Base-by-base conservation (phyloP, 1,140 invertebrate genomes). In the Meloidogyne exigua region DNA sequence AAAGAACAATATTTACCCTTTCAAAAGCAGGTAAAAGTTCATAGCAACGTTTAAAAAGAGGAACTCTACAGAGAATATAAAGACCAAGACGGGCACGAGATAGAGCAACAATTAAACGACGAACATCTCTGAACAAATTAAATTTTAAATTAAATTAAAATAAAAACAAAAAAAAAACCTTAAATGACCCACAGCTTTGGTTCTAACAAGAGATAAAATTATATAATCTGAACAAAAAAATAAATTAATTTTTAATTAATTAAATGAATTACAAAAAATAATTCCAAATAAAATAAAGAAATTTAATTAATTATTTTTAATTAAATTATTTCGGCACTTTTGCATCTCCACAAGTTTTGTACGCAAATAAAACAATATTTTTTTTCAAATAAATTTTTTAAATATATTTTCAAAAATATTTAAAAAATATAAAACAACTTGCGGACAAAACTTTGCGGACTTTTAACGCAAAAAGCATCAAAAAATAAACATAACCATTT, bases 71-170 rank as follows among this genome's bases (percentile, higher is more conserved):
- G 89, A 99, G 98, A 18, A 99, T 91, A 86, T 98, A 99, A 0
- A 99, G 90, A 1, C 97, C 97, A 1, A 99, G 91, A n/a, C 96
- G 90, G 3, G 96, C 96, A 86, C 97, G 91, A 68, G 96, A 99
- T 92, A 98, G 94, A 0, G 97, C 96, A 12, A 99, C 97, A 57
- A 99, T 92, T 28, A 99, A 90, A 88, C 97, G 92, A 9, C 97
- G 90, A 0, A 98, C 93, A 90, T 99, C 97, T 65, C 96, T 3
- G 7, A 32, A 32, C 2, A 32, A 32, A n/a, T n/a, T n/a, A n/a
- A n/a, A n/a, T n/a, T 89, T 64, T 21, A 28, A 75, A 65, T 63
- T 13, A 62, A 32, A 3, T 26, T 68, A 26, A 70, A 72, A 36
- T 68, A 26, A 63, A 7, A 9, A 21, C 5, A 12, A 23, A 25